Base-by-base conservation (phyloP, 1,140 invertebrate genomes). In the Calliphora vicina region DNA sequence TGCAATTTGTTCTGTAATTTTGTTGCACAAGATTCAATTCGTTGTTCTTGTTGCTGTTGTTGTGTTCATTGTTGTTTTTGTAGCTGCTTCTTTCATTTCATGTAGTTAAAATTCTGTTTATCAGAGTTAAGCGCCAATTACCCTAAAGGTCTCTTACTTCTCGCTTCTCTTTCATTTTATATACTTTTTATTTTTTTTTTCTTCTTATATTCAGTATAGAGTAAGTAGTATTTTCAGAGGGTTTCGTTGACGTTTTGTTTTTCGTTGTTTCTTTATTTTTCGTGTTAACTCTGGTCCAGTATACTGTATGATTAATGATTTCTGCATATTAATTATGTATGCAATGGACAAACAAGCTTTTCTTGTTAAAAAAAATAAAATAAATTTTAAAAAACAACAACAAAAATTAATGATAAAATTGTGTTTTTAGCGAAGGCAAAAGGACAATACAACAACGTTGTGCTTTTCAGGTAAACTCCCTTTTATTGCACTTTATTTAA, bases 101-200 rank as follows among this genome's bases (percentile, higher is more conserved):
- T 43, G 20, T 67, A 67, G 74, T 78, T 43, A 78, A 78, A 42
- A 78, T 25, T 78, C 42, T 78, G 74, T 78, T 78, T 78, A 78
- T 78, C 74, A 78, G 74, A 12, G 74, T 78, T 78, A 78, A 78
- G 74, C 74, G 74, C 74, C 74, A 78, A 78, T 78, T 78, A 78
- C 74, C 74, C 74, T 78, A 20, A 43, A 78, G 74, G 74, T 35
- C 27, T 76, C n/a, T n/a, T 76, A n/a, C 29, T 42, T 76, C 15
- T 17, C 12, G 13, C 15, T 57, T 57, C 17, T 57, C 17, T 57
- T 57, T 17, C 13, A 17, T 57, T 13, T n/a, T 57, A 17, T 17
- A 15, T 13, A n/a, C 20, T 67, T 23, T 23, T 12, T 67, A 6
- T 6, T 1, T 23, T 23, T 67, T 23, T 67, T 23, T 23, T 23